Percentiles rank a stretch among this genome's conserved stretches.
phyloP scores from a whole-genome alignment of 2,888 invertebrate species.

The Acrobasis consociella region DNA sequence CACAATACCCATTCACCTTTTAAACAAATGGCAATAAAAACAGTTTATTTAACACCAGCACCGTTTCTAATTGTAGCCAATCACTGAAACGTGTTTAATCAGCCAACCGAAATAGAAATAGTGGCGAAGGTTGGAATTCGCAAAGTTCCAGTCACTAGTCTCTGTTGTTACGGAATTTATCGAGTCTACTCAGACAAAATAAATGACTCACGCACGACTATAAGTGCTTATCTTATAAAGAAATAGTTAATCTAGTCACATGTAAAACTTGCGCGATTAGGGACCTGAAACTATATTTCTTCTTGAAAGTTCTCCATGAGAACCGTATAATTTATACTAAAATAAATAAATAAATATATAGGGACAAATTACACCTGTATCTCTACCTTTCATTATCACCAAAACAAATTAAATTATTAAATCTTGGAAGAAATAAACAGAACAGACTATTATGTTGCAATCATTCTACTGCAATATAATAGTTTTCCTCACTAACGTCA shows the following conservation, averaged over 20 bases:
- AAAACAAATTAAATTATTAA: no score
- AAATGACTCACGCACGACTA: background rate
- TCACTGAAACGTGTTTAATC: slow-evolving; percentile 49
- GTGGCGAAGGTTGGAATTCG: slow-evolving; percentile 47
- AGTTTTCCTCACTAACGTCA: background rate
- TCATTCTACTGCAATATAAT: background rate
- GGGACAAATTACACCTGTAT: no score
- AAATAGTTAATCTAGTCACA: background rate
- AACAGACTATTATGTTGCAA: no score
- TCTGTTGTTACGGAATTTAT: slow-evolving; percentile 24
- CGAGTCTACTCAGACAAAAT: background rate
- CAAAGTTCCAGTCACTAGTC: slow-evolving; percentile 41
- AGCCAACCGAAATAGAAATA: slow-evolving; percentile 49
- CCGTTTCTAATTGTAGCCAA: slow-evolving; percentile 36
- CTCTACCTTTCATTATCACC: no score
- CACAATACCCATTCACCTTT: slow-evolving; percentile 27
- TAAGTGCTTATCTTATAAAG: background rate
- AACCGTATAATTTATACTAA: no score
- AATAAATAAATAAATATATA: no score
- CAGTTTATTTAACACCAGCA: slow-evolving; percentile 36
- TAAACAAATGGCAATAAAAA: slow-evolving; percentile 29
- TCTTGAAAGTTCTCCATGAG: no score
- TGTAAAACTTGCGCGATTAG: no score
- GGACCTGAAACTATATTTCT: no score
- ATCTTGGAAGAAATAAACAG: no score